Conservation (phyloP, 2,113 vertebrate species). For the Notechis scutatus region DNA sequence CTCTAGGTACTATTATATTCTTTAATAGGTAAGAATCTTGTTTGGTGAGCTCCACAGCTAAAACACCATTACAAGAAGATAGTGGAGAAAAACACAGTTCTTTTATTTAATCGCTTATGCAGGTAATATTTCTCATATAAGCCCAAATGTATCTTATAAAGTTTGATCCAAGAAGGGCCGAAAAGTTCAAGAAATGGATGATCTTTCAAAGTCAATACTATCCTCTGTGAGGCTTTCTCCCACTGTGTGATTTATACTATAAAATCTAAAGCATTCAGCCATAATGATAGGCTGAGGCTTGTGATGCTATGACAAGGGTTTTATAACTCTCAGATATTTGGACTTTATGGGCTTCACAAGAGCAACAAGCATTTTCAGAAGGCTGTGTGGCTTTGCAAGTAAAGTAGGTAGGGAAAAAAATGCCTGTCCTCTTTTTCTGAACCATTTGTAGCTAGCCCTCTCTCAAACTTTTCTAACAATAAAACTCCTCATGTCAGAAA, state of each 20-base stretch:
- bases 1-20: not conserved
- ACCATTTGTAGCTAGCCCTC: not conserved
- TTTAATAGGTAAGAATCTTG: not conserved
- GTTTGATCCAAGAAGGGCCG: not conserved
- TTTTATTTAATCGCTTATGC: not conserved
- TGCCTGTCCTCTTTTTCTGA: not conserved
- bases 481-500: not conserved
- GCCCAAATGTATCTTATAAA: not conserved
- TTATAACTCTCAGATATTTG: not conserved
- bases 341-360: not conserved
- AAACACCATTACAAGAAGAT: not conserved
- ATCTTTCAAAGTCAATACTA: not conserved
- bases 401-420: not conserved
- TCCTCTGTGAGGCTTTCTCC: not conserved
- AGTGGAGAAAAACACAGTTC: not conserved
- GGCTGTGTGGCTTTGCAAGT: not conserved
- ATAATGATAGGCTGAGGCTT: not conserved
- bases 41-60: not conserved
- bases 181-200: not conserved
- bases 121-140: not conserved
- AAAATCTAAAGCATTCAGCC: not conserved
- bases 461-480: not conserved
- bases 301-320: not conserved
- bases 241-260: not conserved
- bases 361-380: not conserved